phyloP scores from a whole-genome alignment of 2,797 vertebrate genomes.

The Mormyrops boulengeri region DNA sequence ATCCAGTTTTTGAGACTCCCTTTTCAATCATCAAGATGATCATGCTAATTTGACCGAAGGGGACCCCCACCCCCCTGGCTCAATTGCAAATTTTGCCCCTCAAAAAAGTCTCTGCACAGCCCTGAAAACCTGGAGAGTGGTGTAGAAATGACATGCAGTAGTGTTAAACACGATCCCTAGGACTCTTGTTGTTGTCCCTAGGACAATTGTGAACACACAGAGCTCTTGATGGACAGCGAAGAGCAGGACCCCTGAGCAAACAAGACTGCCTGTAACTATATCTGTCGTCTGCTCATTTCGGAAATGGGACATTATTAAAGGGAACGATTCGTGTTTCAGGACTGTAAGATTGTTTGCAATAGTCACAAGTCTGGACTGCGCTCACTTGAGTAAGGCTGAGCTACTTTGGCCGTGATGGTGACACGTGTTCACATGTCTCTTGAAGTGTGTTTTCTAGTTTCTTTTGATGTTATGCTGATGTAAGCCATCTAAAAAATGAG shows the following conservation, averaged over 20 bases:
- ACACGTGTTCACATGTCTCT: background rate
- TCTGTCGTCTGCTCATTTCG: background rate
- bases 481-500: background rate
- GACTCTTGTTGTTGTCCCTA: slow-evolving; percentile 24
- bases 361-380: background rate
- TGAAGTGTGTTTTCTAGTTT: background rate
- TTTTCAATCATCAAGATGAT: background rate
- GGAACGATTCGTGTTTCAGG: background rate
- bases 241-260: slow-evolving; percentile 43
- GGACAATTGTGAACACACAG: slow-evolving; percentile 45
- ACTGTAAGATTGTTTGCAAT: background rate
- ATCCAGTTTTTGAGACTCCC: background rate
- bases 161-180: background rate
- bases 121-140: background rate
- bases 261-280: too few relatives aligned
- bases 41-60: background rate
- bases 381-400: background rate
- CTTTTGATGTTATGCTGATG: background rate
- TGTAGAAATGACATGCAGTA: background rate
- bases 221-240: slow-evolving; percentile 44
- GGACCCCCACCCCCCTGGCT: background rate
- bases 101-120: background rate
- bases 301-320: background rate
- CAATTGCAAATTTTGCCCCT: background rate
- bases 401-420: background rate